A percentile compares a stretch with the other conserved stretches of the same genome.
These are phyloP conservation scores for Palaemon carinicauda DNA, from an alignment of 1,140 invertebrate species.

Conservation along the genomic window DNA sequence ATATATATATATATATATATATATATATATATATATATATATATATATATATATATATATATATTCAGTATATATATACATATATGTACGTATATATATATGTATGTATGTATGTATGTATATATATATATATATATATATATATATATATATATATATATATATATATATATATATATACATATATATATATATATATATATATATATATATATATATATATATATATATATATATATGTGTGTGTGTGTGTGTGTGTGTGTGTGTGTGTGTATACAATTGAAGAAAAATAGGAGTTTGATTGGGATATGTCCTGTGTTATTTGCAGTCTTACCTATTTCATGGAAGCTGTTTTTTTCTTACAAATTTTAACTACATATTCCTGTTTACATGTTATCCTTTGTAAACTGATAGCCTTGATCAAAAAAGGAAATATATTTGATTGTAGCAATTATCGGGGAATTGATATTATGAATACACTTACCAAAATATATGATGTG, in stretches of 20 bases:
- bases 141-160: neutral
- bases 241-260: neutral
- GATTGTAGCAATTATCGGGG: no score
- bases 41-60: constrained; percentile 18
- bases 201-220: constrained; percentile 16
- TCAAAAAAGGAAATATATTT: no score
- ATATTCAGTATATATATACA: no score
- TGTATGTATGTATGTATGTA: neutral
- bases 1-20: constrained; percentile 19
- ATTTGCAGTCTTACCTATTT: neutral
- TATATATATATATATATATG: constrained; percentile 22
- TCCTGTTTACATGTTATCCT: no score
- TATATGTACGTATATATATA: constrained; percentile 10
- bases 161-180: neutral
- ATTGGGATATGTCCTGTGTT: neutral
- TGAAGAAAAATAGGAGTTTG: neutral
- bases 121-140: neutral
- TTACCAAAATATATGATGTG: no score
- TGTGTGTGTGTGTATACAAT: neutral
- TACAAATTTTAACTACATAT: no score
- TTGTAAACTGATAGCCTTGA: neutral
- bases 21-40: neutral
- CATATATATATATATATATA: neutral
- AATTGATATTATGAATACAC: no score
- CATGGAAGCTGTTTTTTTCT: no score